Evolutionary conservation across 2,113 vertebrate genomes (phyloP).

Genomic region (Anseranas semipalmata): DNA sequence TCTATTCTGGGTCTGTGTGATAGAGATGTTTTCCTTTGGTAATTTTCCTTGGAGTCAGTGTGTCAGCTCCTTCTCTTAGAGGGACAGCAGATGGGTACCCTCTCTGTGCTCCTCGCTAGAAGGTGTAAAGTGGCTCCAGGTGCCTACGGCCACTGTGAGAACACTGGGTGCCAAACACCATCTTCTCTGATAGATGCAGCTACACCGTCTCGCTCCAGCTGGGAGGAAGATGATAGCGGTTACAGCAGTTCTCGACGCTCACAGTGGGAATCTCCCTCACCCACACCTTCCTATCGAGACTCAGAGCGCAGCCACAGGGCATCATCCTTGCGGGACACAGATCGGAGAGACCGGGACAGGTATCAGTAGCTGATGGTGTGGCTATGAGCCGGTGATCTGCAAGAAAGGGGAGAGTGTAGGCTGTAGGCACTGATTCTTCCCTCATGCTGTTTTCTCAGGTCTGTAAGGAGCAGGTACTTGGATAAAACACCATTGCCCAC

Average conservation of each 20-base stretch:
- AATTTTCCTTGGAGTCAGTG: neutral
- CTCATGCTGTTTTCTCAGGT: conserved; percentile 72
- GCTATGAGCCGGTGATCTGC: neutral
- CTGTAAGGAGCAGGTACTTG: conserved; percentile 84
- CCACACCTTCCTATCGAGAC: conserved; percentile 84
- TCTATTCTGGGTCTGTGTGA: neutral
- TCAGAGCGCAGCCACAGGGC: conserved; percentile 83
- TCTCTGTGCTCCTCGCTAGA: neutral
- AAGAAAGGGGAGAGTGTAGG: too few species aligned
- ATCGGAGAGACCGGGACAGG: conserved; percentile 81
- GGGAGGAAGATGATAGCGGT: conserved; percentile 94
- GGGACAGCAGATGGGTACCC: fast-evolving
- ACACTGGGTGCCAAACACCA: too few species aligned
- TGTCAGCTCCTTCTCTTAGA: neutral
- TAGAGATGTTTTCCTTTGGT: neutral
- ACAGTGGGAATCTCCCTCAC: conserved; percentile 96
- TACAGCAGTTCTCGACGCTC: conserved; percentile 83
- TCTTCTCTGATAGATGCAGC: conserved; percentile 80
- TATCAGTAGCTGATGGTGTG: neutral
- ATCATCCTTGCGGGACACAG: conserved; percentile 76
- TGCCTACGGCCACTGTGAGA: neutral
- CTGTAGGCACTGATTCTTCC: neutral
- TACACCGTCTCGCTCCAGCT: conserved; percentile 92
- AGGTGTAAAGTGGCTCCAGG: neutral
- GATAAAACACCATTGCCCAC: conserved; percentile 92